Conservation (phyloP, 2,797 vertebrate genomes). For the Gila robusta region DNA sequence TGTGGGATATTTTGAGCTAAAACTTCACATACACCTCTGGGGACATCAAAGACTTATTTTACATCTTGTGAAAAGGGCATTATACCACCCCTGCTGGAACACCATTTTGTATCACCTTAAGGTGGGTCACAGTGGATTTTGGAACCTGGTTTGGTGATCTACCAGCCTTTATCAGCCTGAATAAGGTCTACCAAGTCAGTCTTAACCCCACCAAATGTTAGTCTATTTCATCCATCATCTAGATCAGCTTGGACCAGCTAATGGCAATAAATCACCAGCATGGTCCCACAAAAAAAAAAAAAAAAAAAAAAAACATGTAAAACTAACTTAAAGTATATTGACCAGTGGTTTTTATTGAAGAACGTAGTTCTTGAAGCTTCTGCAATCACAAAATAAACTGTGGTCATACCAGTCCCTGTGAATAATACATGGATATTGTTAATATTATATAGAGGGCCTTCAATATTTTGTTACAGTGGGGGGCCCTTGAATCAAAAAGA, state of each 20-base stretch:
- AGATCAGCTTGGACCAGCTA: background rate
- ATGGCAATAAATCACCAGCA: background rate
- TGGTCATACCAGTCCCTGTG: background rate
- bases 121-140: background rate
- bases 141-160: background rate
- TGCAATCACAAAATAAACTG: background rate
- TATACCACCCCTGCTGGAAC: background rate
- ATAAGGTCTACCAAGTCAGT: background rate
- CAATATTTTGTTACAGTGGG: background rate
- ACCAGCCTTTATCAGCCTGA: background rate
- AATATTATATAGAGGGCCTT: background rate
- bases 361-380: background rate
- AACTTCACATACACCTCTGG: too few species aligned
- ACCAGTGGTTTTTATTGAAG: background rate
- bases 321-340: background rate
- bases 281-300: background rate
- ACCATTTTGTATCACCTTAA: background rate
- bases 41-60: too few species aligned
- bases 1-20: too few species aligned
- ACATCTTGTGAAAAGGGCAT: too few species aligned
- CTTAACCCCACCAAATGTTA: background rate
- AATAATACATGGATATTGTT: background rate
- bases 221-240: background rate
- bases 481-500: background rate
- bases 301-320: too few species aligned